Evolutionary conservation across 2,797 vertebrate species (phyloP), one percentile per base, ranked within the genome.

Genomic region (Momotus momota): DNA sequence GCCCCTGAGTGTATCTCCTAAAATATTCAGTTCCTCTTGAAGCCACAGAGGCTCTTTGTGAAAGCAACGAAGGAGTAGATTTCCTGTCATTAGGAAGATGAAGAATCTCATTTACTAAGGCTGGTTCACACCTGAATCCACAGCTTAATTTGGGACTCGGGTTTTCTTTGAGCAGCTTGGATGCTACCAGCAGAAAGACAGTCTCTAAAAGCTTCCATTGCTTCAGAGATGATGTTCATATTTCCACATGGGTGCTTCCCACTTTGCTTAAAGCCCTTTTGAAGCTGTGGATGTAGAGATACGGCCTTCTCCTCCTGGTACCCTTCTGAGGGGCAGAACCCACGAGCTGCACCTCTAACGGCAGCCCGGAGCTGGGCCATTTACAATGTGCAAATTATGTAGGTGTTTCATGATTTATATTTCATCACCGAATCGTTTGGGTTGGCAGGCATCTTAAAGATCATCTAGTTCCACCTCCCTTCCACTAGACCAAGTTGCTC

Each of bases 141-240:
- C 23, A 40, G 15, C 23, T 55, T 35, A 17, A 4, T 41, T 20
- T 0, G 2, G 22, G 51, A 33, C 19, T 29, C 0, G 1, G 13
- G 1, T 41, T 73, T 41, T 19, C 29, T 66, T 43, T 16, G 55
- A 49, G 73, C 16, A 17, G 11, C 19, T 86, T 26, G 9, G 70
- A 35, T 27, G 51, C 40, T 16, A 8, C 52, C 31, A 58, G 35
- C 31, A 66, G 60, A 41, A 85, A 2, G 4, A 2, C 3, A 8
- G 35, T 6, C 46, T 35, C 52, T 23, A 14, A 52, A 51, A 12
- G 1, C 54, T n/a, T 40, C 27, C 38, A 7, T 9, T 19, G 16
- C 49, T 69, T 61, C 23, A 21, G n/a, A 57, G 38, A 14, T 4
- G 5, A 3, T 0, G 0, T 26, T 67, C 5, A 0, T 5, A 12